Evolutionary conservation across 2,113 vertebrate genomes (phyloP), one percentile per base, ranked within the genome.

Genomic region (Anser cygnoides): DNA sequence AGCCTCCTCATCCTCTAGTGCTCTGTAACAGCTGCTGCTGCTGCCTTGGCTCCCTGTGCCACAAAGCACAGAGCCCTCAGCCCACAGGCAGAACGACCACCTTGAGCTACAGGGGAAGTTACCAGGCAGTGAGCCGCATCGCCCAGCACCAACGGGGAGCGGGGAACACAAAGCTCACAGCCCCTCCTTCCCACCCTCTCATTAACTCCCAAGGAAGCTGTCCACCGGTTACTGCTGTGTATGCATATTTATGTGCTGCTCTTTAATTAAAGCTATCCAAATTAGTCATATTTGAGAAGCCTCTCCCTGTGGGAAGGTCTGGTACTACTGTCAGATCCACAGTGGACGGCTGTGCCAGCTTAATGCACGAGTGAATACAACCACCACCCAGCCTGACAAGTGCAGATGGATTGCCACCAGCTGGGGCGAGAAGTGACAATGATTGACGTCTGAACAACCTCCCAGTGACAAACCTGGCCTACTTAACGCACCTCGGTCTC

Each of bases 141-240:
- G 0, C 12, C 12, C 0, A 0, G 54, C 31, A 35, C 28, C 43
- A 19, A 23, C 20, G 29, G 9, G 17, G 5, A 57, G 11, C 25
- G 23, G 37, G 52, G 31, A 35, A 16, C 28, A 25, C 1, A 7
- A 8, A 77, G 39, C 13, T 59, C 46, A 31, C 25, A 2, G 0
- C 1, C 5, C 11, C 55, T 55, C 67, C 18, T 39, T 29, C 37
- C 49, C 25, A 44, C 22, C 41, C 25, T 29, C 31, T 13, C 37
- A 7, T 15, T 41, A 41, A 0, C 18, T 72, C 73, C 91, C 29
- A 18, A 11, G 62, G 54, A 84, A 46, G 44, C 79, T 49, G 26
- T 26, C 41, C 68, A 44, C 8, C 63, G 43, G 58, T 54, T 76
- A 23, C 72, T 49, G 8, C 63, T 37, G 33, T 52, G 9, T 18